Conservation (phyloP, 1,140 invertebrate species). For the Atta colombica region DNA sequence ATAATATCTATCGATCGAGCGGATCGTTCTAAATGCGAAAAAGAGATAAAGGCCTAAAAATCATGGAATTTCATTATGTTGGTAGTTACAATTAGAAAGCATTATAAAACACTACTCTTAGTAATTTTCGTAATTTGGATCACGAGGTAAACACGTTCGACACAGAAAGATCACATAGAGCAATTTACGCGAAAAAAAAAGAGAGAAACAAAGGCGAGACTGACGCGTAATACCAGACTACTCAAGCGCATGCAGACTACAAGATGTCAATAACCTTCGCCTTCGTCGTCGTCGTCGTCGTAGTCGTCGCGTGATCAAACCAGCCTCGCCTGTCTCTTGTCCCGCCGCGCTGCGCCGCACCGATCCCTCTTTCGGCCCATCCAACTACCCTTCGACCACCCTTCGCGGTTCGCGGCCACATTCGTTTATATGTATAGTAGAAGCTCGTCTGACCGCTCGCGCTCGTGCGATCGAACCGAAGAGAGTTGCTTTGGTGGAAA, state of each 20-base stretch:
- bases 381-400: slow-evolving; percentile 75
- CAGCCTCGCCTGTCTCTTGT: slow-evolving; percentile 65
- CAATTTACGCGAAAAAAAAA: slow-evolving; percentile 18
- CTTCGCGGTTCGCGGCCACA: slow-evolving; percentile 57
- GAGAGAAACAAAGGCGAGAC: slow-evolving; percentile 16
- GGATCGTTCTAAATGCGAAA: background rate
- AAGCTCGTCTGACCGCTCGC: slow-evolving; percentile 36
- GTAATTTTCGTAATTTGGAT: slow-evolving; percentile 40
- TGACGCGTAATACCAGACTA: slow-evolving; percentile 13
- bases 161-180: slow-evolving; percentile 1
- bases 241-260: slow-evolving; percentile 35
- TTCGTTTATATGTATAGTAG: slow-evolving; percentile 57
- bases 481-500: slow-evolving; percentile 27
- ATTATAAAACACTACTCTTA: background rate
- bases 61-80: slow-evolving; percentile 4
- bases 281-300: slow-evolving; percentile 64
- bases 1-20: slow-evolving; percentile 12
- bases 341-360: background rate
- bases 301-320: slow-evolving; percentile 82
- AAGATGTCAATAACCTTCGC: slow-evolving; percentile 82
- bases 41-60: background rate
- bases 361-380: slow-evolving; percentile 66
- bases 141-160: background rate
- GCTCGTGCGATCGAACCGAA: slow-evolving; percentile 55
- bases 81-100: slow-evolving; percentile 8